These are phyloP conservation scores for Piscicola geometra DNA, from an alignment of 2,888 invertebrate genomes.

Conservation along the genomic window DNA sequence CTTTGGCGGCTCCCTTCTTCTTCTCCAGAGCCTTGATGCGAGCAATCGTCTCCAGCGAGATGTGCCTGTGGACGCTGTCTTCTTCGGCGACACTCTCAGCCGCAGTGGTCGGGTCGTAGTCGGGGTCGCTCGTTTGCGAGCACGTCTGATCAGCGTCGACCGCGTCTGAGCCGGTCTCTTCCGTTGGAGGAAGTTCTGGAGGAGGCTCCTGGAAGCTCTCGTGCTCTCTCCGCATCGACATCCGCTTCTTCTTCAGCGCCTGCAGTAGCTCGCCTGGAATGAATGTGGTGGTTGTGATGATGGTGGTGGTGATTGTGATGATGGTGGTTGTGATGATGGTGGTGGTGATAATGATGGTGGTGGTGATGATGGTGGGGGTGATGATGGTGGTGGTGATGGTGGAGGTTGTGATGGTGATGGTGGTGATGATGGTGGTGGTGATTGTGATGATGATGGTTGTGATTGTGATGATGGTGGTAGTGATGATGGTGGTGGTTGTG, in stretches of 20 bases:
- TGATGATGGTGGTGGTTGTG: no score
- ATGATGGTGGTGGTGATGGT: no score
- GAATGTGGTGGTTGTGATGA: not conserved
- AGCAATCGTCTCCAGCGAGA: constrained; percentile 1
- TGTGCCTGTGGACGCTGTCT: not conserved
- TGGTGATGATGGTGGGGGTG: no score
- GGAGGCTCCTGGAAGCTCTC: constrained; percentile 1
- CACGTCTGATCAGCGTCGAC: not conserved
- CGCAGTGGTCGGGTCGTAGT: not conserved
- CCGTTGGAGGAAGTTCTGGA: not conserved
- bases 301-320: no score
- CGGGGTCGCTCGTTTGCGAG: not conserved
- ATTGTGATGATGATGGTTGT: no score
- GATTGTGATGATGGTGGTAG: no score
- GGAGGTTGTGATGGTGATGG: no score
- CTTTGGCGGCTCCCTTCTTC: not conserved
- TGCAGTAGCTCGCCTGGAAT: not conserved
- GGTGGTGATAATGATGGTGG: no score
- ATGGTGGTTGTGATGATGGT: no score
- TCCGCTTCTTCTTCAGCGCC: constrained; percentile 13
- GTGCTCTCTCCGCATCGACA: constrained; percentile 17
- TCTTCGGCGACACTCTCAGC: not conserved
- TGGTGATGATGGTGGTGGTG: no score
- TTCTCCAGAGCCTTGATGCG: not conserved
- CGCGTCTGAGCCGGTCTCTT: not conserved